Evolutionary conservation across 1,140 invertebrate genomes (phyloP), one percentile per base, ranked within the genome.

Genomic region (Plutomurus gul): DNA sequence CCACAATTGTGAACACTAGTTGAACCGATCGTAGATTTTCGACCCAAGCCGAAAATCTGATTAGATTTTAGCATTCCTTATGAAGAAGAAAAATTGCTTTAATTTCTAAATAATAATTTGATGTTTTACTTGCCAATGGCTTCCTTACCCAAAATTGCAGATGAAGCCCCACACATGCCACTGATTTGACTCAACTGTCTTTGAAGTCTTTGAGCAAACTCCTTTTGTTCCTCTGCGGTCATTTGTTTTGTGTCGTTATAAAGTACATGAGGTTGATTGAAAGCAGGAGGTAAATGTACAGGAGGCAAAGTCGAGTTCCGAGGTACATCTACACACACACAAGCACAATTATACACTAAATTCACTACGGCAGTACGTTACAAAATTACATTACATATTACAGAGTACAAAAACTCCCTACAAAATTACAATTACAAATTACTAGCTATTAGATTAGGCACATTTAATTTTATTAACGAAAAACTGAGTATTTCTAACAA

Each of bases 191-290:
- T 82, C 39, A 84, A 76, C 65, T 84, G 83, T 60, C 81, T 76
- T 56, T 84, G 83, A 20, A 84, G 77, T 60, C 77, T 78, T 75
- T 79, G 20, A 40, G 83, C 78, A 79, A 84, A 84, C 71, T 82
- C 81, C 51, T 77, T 76, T 46, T 84, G 81, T 76, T 84, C 83
- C 25, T 84, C 83, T 46, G 81, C 83, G 18, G 81, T 82, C 81
- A 84, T 83, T 76, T 83, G 81, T 75, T 84, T 82, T 51, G 83
- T 82, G 73, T 83, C 82, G 47, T 82, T 77, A 65, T 75, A 78
- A 18, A 82, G 43, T 72, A 72, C 70, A 60, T 75, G 79, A 60
- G 80, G 72, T 73, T 81, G 78, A 77, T 81, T 82, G 60, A 81
- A 80, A 46, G 83, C 81, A 30, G 60, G 81, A 37, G 81, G 81